Base-by-base conservation (phyloP, 2,888 invertebrate genomes). In the Cerastoderma edule region DNA sequence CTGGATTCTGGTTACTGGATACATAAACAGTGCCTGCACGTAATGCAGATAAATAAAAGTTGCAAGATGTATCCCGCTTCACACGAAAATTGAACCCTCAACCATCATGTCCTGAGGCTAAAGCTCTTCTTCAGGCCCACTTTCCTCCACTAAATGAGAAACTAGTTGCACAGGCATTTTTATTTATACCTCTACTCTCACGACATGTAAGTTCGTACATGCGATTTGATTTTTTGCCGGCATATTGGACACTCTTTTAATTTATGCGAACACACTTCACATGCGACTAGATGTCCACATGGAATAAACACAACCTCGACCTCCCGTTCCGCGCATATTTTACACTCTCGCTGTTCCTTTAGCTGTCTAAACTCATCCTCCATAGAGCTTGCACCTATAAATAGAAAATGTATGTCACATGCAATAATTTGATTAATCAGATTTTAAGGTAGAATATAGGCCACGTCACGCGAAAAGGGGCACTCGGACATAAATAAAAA, bases 181-280 rank as follows among this genome's bases (percentile, higher is more conserved):
- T 16, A 22, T 2, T 3, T 5, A 5, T 56, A 19, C 10, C 13
- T 30, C 28, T 8, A 19, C 5, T 33, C 28, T 50, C 33, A 81
- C n/a, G 81, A 78, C 71, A 75, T 35, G 54, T 71, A 78, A 22
- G 81, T 81, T 50, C 68, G 67, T n/a, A 81, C 75, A 48, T 53
- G 54, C n/a, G 68, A 70, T 35, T 53, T 68, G 32, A 82, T 79
- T 30, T 64, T 65, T 35, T 69, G 32, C 35, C 82, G 53, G 32
- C 82, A 82, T 19, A 82, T 82, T 22, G 82, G 82, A 57, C 82
- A 82, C 28, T 70, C 70, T 35, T 68, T 68, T 28, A 82, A 16
- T 50, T 65, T 67, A 5, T 73, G 56, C 54, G 72, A 69, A 63
- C 82, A 82, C 16, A 66, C 35, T 22, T 75, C 66, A 63, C 82